Evolutionary conservation across 1,140 invertebrate genomes (phyloP).

Genomic region (Mactra quadrangularis): DNA sequence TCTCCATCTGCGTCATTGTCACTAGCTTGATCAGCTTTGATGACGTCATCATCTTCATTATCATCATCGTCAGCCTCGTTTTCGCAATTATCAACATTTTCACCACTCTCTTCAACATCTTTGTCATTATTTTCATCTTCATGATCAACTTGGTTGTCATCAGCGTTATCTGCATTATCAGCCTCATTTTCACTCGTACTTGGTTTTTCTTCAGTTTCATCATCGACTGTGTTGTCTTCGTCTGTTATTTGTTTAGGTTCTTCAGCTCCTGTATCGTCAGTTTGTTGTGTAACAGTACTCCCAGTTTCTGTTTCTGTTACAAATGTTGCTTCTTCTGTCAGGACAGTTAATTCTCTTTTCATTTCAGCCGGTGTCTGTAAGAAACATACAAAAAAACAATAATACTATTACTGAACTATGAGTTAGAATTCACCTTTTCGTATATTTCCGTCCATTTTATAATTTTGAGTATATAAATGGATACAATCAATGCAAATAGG

Average conservation of each 20-base stretch:
- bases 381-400: not conserved
- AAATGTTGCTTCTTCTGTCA: not conserved
- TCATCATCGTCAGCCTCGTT: not conserved
- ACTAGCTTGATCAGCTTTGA: not conserved
- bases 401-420: not conserved
- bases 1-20: not conserved
- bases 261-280: not conserved
- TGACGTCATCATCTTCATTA: not conserved
- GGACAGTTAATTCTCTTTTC: not conserved
- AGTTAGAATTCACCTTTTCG: too few relatives aligned
- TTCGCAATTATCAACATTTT: not conserved
- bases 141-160: not conserved
- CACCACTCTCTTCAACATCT: not conserved
- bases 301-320: not conserved
- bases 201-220: not conserved
- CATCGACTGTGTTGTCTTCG: not conserved
- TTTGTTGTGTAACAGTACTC: not conserved
- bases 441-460: too few relatives aligned
- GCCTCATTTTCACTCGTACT: not conserved
- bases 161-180: not conserved
- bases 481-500: not conserved
- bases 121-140: not conserved
- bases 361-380: conserved; percentile 21
- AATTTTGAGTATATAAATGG: too few relatives aligned
- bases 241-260: not conserved